These are phyloP conservation scores for Notolepis coatsorum DNA, from an alignment of 2,797 vertebrate species.

Conservation along the genomic window DNA sequence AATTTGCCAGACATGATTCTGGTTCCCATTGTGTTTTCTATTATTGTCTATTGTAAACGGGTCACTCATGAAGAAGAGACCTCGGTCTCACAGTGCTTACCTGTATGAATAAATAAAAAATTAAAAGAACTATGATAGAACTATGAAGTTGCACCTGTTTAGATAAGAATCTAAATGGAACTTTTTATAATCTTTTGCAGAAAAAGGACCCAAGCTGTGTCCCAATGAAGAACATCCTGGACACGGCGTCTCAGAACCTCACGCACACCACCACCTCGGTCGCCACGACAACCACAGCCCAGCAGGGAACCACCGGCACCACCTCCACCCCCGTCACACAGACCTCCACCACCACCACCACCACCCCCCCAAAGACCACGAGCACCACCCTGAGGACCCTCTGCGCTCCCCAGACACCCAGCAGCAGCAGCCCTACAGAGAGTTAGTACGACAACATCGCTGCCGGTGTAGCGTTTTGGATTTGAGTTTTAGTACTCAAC, in stretches of 20 bases:
- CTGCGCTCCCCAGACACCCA: constrained; percentile 71
- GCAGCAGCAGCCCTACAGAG: constrained; percentile 83
- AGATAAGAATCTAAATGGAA: neutral
- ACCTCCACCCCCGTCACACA: constrained; percentile 67
- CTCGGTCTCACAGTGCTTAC: too few species aligned
- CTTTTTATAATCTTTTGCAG: constrained; percentile 71
- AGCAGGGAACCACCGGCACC: constrained; percentile 72
- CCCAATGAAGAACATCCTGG: constrained; percentile 55
- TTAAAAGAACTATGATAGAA: neutral
- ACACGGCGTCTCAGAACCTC: constrained; percentile 60
- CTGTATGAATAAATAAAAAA: too few species aligned
- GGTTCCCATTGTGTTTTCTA: too few species aligned
- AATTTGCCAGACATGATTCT: too few species aligned
- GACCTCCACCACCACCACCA: constrained; percentile 58
- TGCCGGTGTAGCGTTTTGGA: too few species aligned
- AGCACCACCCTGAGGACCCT: constrained; percentile 66
- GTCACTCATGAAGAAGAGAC: too few species aligned
- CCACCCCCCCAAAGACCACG: constrained; percentile 66
- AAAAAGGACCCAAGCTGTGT: constrained; percentile 87
- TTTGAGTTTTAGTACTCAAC: too few species aligned
- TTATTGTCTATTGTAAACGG: too few species aligned
- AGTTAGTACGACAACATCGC: too few species aligned
- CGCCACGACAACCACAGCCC: constrained; percentile 60
- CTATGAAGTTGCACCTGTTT: neutral
- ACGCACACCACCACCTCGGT: constrained; percentile 68